phyloP scores from a whole-genome alignment of 2,797 vertebrate genomes.

The Malurus leucopterus region DNA sequence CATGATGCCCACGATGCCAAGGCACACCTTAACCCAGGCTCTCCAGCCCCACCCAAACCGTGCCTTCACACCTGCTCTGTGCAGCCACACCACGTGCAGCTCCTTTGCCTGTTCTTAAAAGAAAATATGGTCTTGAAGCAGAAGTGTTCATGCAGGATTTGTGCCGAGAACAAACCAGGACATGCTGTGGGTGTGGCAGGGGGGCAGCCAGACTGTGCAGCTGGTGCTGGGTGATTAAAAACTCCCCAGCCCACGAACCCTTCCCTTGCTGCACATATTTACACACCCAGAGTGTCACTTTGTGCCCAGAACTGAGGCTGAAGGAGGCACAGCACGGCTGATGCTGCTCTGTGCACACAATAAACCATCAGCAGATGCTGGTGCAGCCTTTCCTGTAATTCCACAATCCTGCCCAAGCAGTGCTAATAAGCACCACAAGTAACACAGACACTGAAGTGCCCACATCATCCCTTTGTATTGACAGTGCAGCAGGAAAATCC shows the following conservation, averaged over 20 bases:
- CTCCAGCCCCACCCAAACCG: background rate
- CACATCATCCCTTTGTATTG: background rate
- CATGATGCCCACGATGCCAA: background rate
- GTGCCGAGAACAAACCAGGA: background rate
- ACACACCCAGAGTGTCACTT: background rate
- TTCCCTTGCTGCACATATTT: background rate
- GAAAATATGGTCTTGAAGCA: background rate
- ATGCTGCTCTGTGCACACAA: background rate
- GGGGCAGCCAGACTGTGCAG: background rate
- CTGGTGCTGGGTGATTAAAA: background rate
- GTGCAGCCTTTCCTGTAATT: background rate
- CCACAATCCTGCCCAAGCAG: background rate
- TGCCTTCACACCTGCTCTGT: fast-evolving
- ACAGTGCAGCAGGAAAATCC: background rate
- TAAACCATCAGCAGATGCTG: background rate
- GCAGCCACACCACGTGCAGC: background rate
- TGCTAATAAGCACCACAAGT: background rate
- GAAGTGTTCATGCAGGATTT: background rate
- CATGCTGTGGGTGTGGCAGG: fast-evolving
- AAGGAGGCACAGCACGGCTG: background rate
- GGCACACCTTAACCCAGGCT: background rate
- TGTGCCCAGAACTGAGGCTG: background rate
- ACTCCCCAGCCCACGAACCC: background rate
- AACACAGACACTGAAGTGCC: background rate
- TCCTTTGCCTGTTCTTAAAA: background rate